These are phyloP conservation scores for Cyphomyrus discorhynchus DNA, from an alignment of 2,113 vertebrate species.

Conservation along the genomic window DNA sequence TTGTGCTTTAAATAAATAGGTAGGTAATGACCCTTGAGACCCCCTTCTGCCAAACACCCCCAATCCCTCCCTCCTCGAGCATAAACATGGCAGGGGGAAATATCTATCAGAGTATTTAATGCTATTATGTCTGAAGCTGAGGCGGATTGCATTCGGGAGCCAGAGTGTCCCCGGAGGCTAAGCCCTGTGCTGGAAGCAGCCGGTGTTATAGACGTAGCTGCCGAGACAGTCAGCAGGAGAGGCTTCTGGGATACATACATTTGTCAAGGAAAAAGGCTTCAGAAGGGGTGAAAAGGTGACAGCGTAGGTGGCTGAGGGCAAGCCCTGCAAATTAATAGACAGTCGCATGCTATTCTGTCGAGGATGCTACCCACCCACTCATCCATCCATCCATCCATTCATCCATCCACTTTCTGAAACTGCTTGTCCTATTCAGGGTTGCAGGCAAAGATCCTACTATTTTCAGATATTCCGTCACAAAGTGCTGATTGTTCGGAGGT, in stretches of 20 bases:
- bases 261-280: neutral
- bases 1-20: neutral
- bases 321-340: neutral
- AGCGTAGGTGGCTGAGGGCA: neutral
- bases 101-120: neutral
- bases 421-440: neutral
- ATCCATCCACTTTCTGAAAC: neutral
- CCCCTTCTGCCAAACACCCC: neutral
- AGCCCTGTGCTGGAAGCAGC: neutral
- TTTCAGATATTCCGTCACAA: neutral
- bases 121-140: neutral
- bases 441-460: neutral
- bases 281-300: neutral
- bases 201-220: neutral
- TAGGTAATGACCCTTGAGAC: neutral
- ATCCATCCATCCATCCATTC: neutral
- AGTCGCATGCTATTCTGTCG: neutral
- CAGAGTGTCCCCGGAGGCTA: neutral
- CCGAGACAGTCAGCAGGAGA: neutral
- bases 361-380: neutral
- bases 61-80: neutral
- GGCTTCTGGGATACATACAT: neutral
- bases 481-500: neutral
- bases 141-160: neutral
- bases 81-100: neutral